Base-by-base conservation (phyloP, 2,113 vertebrate species). In the Erpornis zantholeuca region DNA sequence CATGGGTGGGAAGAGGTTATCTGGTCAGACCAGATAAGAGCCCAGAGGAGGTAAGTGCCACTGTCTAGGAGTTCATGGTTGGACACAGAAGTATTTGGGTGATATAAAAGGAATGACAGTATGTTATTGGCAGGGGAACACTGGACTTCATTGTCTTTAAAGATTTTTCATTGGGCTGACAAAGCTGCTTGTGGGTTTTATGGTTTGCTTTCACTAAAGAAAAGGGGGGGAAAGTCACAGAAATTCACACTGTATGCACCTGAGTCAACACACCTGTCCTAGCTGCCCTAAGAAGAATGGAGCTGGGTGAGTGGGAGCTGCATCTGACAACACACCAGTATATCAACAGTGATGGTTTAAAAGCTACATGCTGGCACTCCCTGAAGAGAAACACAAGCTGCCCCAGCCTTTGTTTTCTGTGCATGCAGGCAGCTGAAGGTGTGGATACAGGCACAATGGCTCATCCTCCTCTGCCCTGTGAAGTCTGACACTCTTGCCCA, bases 1-100 rank as follows among this genome's bases (percentile, higher is more conserved):
- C 19, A 9, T 0, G 2, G 16, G 1, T 72, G 10, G 2, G 13
- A 24, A 22, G 49, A 25, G 22, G 6, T 73, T 40, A 4, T 10
- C 33, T 82, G 70, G 28, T 42, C 28, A 16, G 54, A 31, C 4
- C 5, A 24, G 50, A n/a, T n/a, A n/a, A n/a, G n/a, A 82, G 33
- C 28, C 54, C 31, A 21, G 49, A 71, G 60, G 53, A 73, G 59
- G n/a, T 31, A 31, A 40, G 31, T 28, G 36, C 60, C 35, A 54
- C 47, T 42, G 15, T 12, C 24, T 7, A 42, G 40, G 33, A 56
- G 10, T 19, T 68, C 12, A 1, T 28, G 57, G 4, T 5, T 68
- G 57, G 14, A 68, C 1, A 2, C 42, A 16, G 61, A 82, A 47
- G 7, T 35, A 20, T 5, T 54, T 75, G 60, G 33, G 23, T 47